phyloP scores from a whole-genome alignment of 2,113 vertebrate genomes.

The Phylloscopus trochiloides region DNA sequence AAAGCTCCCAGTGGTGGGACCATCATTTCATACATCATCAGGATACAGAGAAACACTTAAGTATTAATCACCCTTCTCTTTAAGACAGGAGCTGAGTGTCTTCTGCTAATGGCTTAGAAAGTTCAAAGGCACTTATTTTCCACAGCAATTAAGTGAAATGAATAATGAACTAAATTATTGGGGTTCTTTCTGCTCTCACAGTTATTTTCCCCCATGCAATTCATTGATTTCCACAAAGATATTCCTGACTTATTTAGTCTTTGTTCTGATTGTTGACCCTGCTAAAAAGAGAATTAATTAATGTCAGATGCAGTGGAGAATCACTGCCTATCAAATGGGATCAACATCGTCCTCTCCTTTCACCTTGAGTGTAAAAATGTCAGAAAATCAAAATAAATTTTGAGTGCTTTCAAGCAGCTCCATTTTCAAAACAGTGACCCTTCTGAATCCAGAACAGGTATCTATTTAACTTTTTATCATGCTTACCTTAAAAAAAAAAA shows the following conservation, averaged over 20 bases:
- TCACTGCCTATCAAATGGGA: background rate
- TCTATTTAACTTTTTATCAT: background rate
- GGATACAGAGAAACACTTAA: constrained; percentile 29
- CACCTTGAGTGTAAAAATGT: background rate
- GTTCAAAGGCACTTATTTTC: constrained; percentile 43
- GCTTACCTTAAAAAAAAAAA: background rate
- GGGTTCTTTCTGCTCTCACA: constrained; percentile 6
- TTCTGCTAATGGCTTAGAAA: constrained; percentile 50
- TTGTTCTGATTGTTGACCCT: constrained; percentile 20
- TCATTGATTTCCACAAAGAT: constrained; percentile 18
- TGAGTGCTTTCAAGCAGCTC: background rate
- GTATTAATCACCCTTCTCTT: constrained; percentile 47
- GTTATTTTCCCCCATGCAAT: background rate
- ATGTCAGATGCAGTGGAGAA: background rate
- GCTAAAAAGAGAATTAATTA: constrained; percentile 33
- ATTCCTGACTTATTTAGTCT: constrained; percentile 21
- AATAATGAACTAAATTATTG: constrained; percentile 24
- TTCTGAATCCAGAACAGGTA: background rate
- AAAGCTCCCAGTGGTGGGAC: constrained; percentile 25
- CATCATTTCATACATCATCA: background rate
- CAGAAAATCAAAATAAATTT: constrained; percentile 23
- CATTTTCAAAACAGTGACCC: background rate
- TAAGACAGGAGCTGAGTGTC: background rate
- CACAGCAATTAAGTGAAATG: constrained; percentile 45
- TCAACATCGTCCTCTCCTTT: constrained; percentile 6